Conservation (phyloP, 1,140 invertebrate genomes). For the Pemphigus obesinymphae region DNA sequence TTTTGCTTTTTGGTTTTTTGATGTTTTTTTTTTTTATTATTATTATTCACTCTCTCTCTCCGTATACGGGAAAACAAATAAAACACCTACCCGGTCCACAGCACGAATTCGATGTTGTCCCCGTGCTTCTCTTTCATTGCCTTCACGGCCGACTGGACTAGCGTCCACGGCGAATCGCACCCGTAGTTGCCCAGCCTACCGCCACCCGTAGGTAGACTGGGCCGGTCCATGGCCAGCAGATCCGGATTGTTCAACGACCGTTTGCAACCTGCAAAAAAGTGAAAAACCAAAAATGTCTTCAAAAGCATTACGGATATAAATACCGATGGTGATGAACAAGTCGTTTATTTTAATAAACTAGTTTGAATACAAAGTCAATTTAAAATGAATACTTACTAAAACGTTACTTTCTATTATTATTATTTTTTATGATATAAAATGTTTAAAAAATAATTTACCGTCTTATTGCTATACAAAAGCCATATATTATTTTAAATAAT, state of each 20-base stretch:
- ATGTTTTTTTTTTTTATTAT: neutral
- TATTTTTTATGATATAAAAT: too few relatives aligned
- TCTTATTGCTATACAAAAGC: too few relatives aligned
- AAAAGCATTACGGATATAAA: too few relatives aligned
- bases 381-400: too few relatives aligned
- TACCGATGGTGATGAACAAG: too few relatives aligned
- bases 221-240: neutral
- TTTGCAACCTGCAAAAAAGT: slow-evolving; percentile 13
- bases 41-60: neutral
- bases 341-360: too few relatives aligned
- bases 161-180: slow-evolving; percentile 79
- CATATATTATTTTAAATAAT: too few relatives aligned
- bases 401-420: too few relatives aligned
- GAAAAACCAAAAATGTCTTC: too few relatives aligned
- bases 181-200: slow-evolving; percentile 73
- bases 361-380: too few relatives aligned
- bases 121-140: slow-evolving; percentile 74
- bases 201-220: slow-evolving; percentile 53
- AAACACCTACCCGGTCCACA: slow-evolving; percentile 84
- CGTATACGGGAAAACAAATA: neutral
- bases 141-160: slow-evolving; percentile 76
- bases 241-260: neutral
- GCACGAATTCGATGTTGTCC: slow-evolving; percentile 81
- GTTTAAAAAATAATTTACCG: too few relatives aligned
- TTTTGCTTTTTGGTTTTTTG: neutral